Percentiles rank a stretch among this genome's conserved stretches.
phyloP scores from a whole-genome alignment of 53 echinoderm and acorn worm genomes.

The Arbacia lixula region DNA sequence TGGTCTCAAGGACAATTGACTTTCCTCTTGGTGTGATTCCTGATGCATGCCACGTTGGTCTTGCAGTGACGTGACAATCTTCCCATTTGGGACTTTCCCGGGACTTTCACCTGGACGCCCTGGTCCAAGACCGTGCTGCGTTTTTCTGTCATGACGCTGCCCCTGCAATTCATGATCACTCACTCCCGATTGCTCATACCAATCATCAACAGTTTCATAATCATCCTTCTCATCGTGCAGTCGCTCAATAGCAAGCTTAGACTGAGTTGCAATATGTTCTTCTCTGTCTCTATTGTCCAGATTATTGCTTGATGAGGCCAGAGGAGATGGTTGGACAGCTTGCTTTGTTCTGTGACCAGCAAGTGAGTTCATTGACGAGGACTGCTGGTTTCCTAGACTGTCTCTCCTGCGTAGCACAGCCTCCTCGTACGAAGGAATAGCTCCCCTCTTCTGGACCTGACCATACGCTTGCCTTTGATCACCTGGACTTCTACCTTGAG shows the following conservation, averaged over 20 bases:
- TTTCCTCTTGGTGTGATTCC: too few species aligned
- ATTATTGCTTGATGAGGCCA: slow-evolving; percentile 29
- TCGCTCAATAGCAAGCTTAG: slow-evolving; percentile 10
- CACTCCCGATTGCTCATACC: not conserved
- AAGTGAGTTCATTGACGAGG: slow-evolving; percentile 38
- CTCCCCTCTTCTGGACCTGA: not conserved
- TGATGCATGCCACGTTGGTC: not conserved
- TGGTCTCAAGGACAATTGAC: too few species aligned
- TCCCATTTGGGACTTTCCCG: not conserved
- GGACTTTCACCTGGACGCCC: not conserved
- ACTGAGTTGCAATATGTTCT: slow-evolving; percentile 32
- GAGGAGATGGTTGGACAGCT: not conserved
- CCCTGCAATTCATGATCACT: slow-evolving; percentile 28
- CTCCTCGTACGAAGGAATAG: slow-evolving; percentile 47
- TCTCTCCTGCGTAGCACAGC: slow-evolving; percentile 33
- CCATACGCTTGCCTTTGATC: not conserved
- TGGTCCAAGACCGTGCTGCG: not conserved
- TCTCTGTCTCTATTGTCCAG: not conserved
- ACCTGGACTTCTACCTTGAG: not conserved
- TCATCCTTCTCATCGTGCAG: slow-evolving; percentile 35
- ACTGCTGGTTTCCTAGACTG: slow-evolving; percentile 29
- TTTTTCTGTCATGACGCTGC: slow-evolving; percentile 48
- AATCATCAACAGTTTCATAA: slow-evolving; percentile 7
- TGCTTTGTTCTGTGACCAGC: slow-evolving; percentile 4
- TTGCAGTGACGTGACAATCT: too few species aligned